Conservation (phyloP, 2,888 invertebrate genomes). For the Cartodere bifasciata region DNA sequence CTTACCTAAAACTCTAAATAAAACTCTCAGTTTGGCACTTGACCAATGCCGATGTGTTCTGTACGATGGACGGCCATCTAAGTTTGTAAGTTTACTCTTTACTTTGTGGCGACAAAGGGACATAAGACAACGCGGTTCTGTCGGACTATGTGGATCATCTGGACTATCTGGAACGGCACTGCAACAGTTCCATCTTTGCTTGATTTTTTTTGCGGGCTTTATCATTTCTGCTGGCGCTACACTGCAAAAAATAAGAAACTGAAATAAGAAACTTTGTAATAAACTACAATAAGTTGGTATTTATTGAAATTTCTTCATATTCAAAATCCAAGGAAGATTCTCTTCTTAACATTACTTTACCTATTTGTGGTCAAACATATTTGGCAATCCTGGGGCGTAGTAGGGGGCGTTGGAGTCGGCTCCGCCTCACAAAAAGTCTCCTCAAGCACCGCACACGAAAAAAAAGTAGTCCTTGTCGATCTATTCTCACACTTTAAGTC, state of each 20-base stretch:
- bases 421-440: conserved; percentile 33
- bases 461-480: conserved; percentile 25
- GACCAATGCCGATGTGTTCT: conserved; percentile 32
- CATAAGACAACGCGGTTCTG: conserved; percentile 31
- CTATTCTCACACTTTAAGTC: conserved; percentile 15
- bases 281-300: too few species aligned
- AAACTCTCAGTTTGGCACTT: conserved; percentile 32
- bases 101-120: conserved; percentile 30
- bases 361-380: conserved; percentile 21
- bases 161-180: conserved; percentile 46
- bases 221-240: conserved; percentile 23
- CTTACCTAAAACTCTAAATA: conserved; percentile 31
- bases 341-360: too few species aligned
- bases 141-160: conserved; percentile 40
- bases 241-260: too few species aligned
- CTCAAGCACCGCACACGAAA: conserved; percentile 40
- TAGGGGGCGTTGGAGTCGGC: conserved; percentile 37
- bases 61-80: conserved; percentile 25
- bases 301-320: too few species aligned
- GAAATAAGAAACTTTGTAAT: too few species aligned
- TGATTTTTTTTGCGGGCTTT: conserved; percentile 23
- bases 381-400: conserved; percentile 32
- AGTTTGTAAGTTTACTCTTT: conserved; percentile 21
- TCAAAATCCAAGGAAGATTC: too few species aligned
- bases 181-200: conserved; percentile 47